phyloP scores from a whole-genome alignment of 2,113 vertebrate genomes.

The Benitochromis conjunctus region DNA sequence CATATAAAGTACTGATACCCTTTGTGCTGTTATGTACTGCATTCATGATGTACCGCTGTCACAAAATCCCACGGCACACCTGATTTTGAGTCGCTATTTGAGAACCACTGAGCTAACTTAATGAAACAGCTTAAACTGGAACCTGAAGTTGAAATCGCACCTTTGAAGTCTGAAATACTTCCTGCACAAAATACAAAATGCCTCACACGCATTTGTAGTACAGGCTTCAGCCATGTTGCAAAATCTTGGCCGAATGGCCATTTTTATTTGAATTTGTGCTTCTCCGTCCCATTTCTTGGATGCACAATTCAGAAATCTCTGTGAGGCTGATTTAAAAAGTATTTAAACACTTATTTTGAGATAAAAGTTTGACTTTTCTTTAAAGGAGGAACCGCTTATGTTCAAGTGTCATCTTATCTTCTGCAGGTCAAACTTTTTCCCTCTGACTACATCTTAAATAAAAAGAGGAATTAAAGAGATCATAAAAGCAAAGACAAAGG shows the following conservation, averaged over 20 bases:
- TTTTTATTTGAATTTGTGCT: background rate
- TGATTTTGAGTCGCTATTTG: background rate
- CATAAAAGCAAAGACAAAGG: background rate
- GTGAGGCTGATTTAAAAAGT: background rate
- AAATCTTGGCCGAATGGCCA: background rate
- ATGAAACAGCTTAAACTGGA: background rate
- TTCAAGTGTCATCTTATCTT: background rate
- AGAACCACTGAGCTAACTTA: background rate
- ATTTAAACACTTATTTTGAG: background rate
- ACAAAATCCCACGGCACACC: background rate
- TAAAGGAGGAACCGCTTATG: background rate
- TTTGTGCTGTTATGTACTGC: background rate
- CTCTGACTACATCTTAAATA: background rate
- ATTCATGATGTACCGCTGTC: fast-evolving
- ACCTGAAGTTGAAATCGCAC: background rate
- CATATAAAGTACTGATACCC: background rate
- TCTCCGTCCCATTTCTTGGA: background rate
- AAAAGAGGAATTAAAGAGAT: background rate
- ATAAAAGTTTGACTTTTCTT: background rate
- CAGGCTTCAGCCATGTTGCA: background rate
- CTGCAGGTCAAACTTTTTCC: fast-evolving
- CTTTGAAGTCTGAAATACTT: background rate
- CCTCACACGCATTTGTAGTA: background rate
- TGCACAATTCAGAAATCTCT: background rate
- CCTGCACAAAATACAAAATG: background rate